Percentiles rank a stretch among this genome's conserved stretches.
phyloP scores from a whole-genome alignment of 1,140 invertebrate species.

The Tachypleus tridentatus region DNA sequence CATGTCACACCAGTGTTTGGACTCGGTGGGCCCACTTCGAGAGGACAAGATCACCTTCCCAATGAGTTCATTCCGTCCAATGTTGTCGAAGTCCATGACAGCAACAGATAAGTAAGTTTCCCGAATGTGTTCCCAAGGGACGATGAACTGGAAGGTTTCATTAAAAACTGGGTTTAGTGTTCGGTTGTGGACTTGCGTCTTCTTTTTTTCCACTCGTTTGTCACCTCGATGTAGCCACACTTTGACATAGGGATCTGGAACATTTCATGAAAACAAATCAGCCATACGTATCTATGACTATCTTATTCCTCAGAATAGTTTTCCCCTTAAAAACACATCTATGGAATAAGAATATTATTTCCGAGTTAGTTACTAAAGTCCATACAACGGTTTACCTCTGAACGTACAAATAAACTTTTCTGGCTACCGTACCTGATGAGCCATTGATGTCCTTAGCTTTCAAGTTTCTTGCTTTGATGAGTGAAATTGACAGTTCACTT shows the following conservation, averaged over 20 bases:
- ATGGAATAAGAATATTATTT: too few species aligned
- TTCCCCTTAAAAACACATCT: too few species aligned
- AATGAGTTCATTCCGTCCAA: conserved; percentile 82
- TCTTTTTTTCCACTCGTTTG: conserved; percentile 85
- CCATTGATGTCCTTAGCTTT: conserved; percentile 91
- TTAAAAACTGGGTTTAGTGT: conserved; percentile 87
- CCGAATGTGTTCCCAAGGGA: conserved; percentile 86
- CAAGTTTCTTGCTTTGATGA: conserved; percentile 79
- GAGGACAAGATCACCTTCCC: conserved; percentile 75
- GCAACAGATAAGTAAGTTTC: conserved; percentile 83
- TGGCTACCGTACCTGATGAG: conserved; percentile 61
- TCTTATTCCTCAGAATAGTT: too few species aligned
- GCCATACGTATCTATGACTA: too few species aligned
- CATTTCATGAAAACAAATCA: background rate
- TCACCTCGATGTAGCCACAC: conserved; percentile 92
- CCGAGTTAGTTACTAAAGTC: too few species aligned
- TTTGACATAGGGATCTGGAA: conserved; percentile 86
- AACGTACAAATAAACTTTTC: too few species aligned
- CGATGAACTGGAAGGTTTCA: conserved; percentile 82
- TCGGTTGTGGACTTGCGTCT: conserved; percentile 90
- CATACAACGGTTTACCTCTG: too few species aligned
- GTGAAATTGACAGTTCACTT: conserved; percentile 70
- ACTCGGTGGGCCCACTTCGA: conserved; percentile 77
- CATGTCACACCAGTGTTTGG: conserved; percentile 93
- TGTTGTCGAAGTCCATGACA: conserved; percentile 92